These are phyloP conservation scores for Thereva nobilitata DNA, from an alignment of 2,888 invertebrate species.

Conservation along the genomic window DNA sequence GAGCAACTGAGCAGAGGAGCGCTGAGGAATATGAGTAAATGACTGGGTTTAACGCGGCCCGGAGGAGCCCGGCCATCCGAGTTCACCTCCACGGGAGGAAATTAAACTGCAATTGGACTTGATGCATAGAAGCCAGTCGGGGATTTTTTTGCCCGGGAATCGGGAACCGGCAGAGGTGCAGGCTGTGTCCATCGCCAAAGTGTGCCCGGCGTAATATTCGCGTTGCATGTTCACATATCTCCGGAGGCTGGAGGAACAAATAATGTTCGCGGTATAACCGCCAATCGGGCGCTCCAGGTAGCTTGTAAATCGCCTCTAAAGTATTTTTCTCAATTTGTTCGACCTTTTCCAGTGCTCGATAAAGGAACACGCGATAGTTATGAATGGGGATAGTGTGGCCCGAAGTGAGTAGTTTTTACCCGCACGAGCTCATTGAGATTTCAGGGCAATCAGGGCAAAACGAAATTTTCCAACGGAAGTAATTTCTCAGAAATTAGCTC, in stretches of 20 bases:
- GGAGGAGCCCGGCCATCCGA: slow-evolving; percentile 15
- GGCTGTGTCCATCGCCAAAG: slow-evolving; percentile 9
- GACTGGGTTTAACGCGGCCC: background rate
- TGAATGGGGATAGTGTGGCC: slow-evolving; percentile 24
- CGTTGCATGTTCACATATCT: slow-evolving; percentile 30
- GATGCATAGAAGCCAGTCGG: slow-evolving; percentile 23
- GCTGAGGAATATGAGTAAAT: slow-evolving; percentile 25
- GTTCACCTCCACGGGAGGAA: slow-evolving; percentile 26
- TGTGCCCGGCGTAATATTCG: slow-evolving; percentile 30
- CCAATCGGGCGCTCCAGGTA: slow-evolving; percentile 31
- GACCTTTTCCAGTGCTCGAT: slow-evolving; percentile 22
- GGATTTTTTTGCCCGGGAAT: slow-evolving; percentile 2
- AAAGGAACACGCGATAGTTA: slow-evolving; percentile 37
- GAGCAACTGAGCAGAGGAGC: background rate
- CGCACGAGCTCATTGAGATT: slow-evolving; percentile 33
- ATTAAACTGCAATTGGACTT: slow-evolving; percentile 33
- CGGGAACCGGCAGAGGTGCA: background rate
- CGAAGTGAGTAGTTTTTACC: slow-evolving; percentile 28
- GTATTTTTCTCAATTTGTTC: slow-evolving; percentile 36
- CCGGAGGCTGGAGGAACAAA: slow-evolving; percentile 19
- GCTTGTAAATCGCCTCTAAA: slow-evolving; percentile 33
- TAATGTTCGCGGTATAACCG: slow-evolving; percentile 20
- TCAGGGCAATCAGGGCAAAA: slow-evolving; percentile 27
- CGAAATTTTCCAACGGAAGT: slow-evolving; percentile 29
- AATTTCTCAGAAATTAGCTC: slow-evolving; percentile 33